Percentiles rank a stretch among this genome's conserved stretches.
phyloP scores from a whole-genome alignment of 1,140 invertebrate species.

The Zaprionus taronus region DNA sequence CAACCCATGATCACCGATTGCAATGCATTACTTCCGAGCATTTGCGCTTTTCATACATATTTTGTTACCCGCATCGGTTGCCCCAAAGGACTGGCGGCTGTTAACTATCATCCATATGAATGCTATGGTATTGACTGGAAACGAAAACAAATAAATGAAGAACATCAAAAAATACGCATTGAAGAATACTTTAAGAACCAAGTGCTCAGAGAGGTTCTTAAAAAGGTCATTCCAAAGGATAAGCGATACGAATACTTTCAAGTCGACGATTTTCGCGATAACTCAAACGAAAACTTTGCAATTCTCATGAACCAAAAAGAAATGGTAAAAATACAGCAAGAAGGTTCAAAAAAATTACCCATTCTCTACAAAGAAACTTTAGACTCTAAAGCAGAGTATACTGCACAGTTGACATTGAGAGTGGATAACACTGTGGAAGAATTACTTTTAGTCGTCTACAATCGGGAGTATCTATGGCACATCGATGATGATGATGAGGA shows the following conservation, averaged over 20 bases:
- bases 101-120: slow-evolving; percentile 55
- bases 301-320: slow-evolving; percentile 45
- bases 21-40: slow-evolving; percentile 27
- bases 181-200: slow-evolving; percentile 58
- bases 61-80: slow-evolving; percentile 62
- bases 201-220: slow-evolving; percentile 18
- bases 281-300: slow-evolving; percentile 17
- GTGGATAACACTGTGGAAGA: slow-evolving; percentile 29
- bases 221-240: slow-evolving; percentile 5
- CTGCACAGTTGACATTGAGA: slow-evolving; percentile 64
- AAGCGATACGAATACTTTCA: slow-evolving; percentile 24
- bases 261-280: slow-evolving; percentile 26
- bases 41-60: slow-evolving; percentile 66
- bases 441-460: slow-evolving; percentile 71
- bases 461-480: slow-evolving; percentile 69
- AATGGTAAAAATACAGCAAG: slow-evolving; percentile 10
- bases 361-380: slow-evolving; percentile 27
- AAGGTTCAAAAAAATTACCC: slow-evolving; percentile 9
- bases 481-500: slow-evolving; percentile 30
- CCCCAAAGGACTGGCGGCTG: slow-evolving; percentile 54
- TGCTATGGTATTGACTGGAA: slow-evolving; percentile 56
- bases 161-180: not conserved
- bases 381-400: slow-evolving; percentile 1
- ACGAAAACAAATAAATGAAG: too few species aligned
- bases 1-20: slow-evolving; percentile 44